These are phyloP conservation scores for Acleris holmiana DNA, from an alignment of 2,888 invertebrate species.

Conservation along the genomic window DNA sequence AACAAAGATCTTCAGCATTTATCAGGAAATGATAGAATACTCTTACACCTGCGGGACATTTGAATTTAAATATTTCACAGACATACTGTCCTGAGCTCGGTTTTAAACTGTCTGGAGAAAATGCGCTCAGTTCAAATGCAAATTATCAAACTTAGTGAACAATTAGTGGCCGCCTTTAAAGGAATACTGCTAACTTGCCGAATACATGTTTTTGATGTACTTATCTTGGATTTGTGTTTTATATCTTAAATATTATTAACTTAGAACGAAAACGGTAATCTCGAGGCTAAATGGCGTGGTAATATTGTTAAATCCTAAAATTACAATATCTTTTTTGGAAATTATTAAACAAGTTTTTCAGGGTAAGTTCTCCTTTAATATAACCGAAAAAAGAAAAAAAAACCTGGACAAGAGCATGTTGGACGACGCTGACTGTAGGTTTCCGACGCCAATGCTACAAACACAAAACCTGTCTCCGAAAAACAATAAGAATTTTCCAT, in stretches of 20 bases:
- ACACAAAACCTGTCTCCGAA: too few relatives aligned
- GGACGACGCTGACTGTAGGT: too few relatives aligned
- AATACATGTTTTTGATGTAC: slow-evolving; percentile 15
- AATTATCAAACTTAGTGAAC: slow-evolving; percentile 35
- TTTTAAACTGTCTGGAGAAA: slow-evolving; percentile 20
- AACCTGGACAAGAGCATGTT: too few relatives aligned
- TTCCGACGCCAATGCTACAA: too few relatives aligned
- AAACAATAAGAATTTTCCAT: too few relatives aligned
- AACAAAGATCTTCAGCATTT: too few relatives aligned
- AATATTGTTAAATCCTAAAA: not conserved
- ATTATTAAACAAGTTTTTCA: too few relatives aligned
- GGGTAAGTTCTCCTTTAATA: too few relatives aligned
- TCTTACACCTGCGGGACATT: too few relatives aligned
- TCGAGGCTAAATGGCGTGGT: slow-evolving; percentile 6
- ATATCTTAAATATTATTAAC: slow-evolving; percentile 18
- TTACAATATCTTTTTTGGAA: not conserved
- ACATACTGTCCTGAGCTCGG: not conserved
- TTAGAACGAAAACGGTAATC: slow-evolving; percentile 13
- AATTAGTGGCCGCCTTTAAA: slow-evolving; percentile 25
- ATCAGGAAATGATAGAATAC: too few relatives aligned
- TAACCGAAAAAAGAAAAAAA: too few relatives aligned
- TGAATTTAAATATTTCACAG: too few relatives aligned
- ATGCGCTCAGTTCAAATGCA: slow-evolving; percentile 29
- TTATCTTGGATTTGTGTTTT: slow-evolving; percentile 31
- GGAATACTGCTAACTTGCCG: slow-evolving; percentile 20